Conservation (phyloP, 2,888 invertebrate genomes). For the Hypsopygia costalis region DNA sequence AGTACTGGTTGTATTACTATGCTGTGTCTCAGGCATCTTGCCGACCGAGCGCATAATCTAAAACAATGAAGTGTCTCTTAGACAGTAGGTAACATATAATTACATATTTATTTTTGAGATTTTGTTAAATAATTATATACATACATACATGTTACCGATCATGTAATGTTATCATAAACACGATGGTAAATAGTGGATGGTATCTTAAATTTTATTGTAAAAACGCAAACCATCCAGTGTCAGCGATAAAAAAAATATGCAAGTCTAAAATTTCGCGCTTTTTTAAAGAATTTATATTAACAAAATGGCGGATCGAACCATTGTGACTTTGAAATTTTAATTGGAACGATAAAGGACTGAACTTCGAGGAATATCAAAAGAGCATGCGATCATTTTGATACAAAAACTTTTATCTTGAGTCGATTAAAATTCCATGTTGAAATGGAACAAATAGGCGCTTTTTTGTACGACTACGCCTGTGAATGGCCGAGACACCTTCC, state of each 20-base stretch:
- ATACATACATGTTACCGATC: too few species aligned
- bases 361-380: slow-evolving; percentile 47
- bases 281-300: slow-evolving; percentile 31
- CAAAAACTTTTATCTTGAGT: slow-evolving; percentile 22
- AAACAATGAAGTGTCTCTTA: too few species aligned
- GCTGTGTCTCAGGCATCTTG: too few species aligned
- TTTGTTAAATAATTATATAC: too few species aligned
- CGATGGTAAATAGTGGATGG: too few species aligned
- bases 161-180: too few species aligned
- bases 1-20: too few species aligned
- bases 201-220: too few species aligned
- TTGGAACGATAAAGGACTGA: slow-evolving; percentile 60
- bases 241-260: not conserved
- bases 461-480: slow-evolving; percentile 56
- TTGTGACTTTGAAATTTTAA: slow-evolving; percentile 73
- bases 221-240: too few species aligned
- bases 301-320: slow-evolving; percentile 69
- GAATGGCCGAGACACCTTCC: slow-evolving; percentile 38
- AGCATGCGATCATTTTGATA: not conserved
- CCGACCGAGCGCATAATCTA: too few species aligned
- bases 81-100: too few species aligned
- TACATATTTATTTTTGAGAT: too few species aligned
- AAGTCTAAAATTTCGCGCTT: slow-evolving; percentile 23
- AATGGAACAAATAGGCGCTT: slow-evolving; percentile 60
- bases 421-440: slow-evolving; percentile 57